Base-by-base conservation (phyloP, 2,797 vertebrate species). In the Sarcophilus harrisii region DNA sequence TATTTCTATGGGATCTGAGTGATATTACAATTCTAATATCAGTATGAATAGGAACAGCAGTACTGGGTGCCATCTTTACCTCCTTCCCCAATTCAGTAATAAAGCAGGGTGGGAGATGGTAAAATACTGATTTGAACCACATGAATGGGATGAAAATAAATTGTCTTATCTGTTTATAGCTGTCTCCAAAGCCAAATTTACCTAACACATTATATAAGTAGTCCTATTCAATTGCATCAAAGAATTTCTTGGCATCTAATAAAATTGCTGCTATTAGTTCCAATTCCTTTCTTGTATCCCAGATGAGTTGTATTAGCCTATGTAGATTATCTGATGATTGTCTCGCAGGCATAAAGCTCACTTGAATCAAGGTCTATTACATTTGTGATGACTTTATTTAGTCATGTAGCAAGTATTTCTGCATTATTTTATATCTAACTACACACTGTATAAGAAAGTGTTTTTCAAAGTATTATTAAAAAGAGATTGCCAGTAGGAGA, bases 101-200 rank as follows among this genome's bases (percentile, higher is more conserved):
- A 94, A 96, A 94, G 45, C 58, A 93, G 94, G 87, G 73, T 95
- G 14, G 90, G 38, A 97, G 55, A 96, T 9, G 94, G 91, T 93
- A 97, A 97, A 95, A 89, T 94, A 96, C 5, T 94, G 91, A 96
- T 96, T 52, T 96, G 62, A 97, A 96, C 89, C 94, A 97, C 52
- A 97, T 32, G 95, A 96, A 96, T 58, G 81, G 93, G 60, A 30
- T 95, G 94, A 95, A 97, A 97, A 97, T 92, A 97, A 97, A 97
- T 62, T 96, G 90, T 92, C 93, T 94, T 96, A 93, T 95, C 93
- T 96, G 38, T 29, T 87, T 96, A 57, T 94, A 97, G 97, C 96
- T 94, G 91, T 97, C 96, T 95, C 96, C 60, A 92, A 95, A 95
- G 96, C 54, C 94, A 97, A 91, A 96, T 96, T 95, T 97, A 91